Base-by-base conservation (phyloP, 2,797 vertebrate species). In the Argyrosomus regius region DNA sequence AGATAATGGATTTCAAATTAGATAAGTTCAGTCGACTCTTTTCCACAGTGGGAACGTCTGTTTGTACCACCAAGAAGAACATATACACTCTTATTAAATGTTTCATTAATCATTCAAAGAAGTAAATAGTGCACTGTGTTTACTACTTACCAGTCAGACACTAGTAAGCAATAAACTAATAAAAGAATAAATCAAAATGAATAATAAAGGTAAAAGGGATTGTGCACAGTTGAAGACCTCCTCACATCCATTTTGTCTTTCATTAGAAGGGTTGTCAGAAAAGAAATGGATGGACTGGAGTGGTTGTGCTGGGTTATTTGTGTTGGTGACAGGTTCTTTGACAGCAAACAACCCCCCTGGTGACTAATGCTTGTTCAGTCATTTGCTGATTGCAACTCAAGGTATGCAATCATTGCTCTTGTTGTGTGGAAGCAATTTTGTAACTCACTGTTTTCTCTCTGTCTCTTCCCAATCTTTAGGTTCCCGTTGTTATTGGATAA, bases 311-410 rank as follows among this genome's bases (percentile, higher is more conserved):
- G 48, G 77, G 61, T 74, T 87, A 49, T 85, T 81, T 81, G 72
- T 82, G 61, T 72, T 50, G 62, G 45, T 69, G 65, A 78, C 77
- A 17, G 59, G 28, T 43, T 76, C 24, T 75, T 49, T 75, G 72
- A 84, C 71, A 72, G 63, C 60, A 49, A 68, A 73, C 75, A 62
- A 68, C 52, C 18, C 9, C 59, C 45, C 26, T 8, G 45, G 43
- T 81, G 76, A 85, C 43, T 45, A 24, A 79, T 82, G 78, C 52
- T 75, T 39, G 59, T 74, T 79, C 72, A 69, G 50, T 64, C 77
- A 61, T 86, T 72, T 68, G 72, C 76, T 64, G 78, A 76, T 75
- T 70, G 45, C 52, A 57, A 48, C 69, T 57, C 20, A 10, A 3
- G 3, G 57, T 49, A 12, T 48, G 35, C 17, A 57, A 18, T 75